These are phyloP conservation scores for Ptilonorhynchus violaceus DNA, from an alignment of 2,113 vertebrate genomes.

Conservation along the genomic window DNA sequence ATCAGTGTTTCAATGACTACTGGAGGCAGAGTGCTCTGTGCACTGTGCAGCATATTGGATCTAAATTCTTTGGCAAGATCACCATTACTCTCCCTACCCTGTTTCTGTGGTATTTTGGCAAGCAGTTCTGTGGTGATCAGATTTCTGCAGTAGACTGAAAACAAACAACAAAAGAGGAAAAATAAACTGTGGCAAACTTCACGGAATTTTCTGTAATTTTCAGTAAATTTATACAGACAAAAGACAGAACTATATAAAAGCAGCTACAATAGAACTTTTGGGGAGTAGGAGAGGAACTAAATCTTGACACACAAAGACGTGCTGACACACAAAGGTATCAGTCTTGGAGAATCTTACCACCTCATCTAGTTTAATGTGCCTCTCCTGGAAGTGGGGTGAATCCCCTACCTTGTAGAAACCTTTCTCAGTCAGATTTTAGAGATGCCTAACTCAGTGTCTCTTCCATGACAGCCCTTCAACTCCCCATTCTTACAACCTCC, in stretches of 20 bases:
- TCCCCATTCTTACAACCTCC: not conserved
- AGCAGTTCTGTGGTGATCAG: slow-evolving; percentile 2
- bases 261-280: not conserved
- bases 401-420: not conserved
- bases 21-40: not conserved
- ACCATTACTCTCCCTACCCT: not conserved
- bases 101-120: slow-evolving; percentile 30
- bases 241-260: not conserved
- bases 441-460: not conserved
- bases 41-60: not conserved
- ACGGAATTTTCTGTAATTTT: not conserved
- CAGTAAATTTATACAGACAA: not conserved
- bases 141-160: slow-evolving; percentile 31
- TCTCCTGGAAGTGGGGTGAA: not conserved
- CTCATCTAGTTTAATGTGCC: not conserved
- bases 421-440: not conserved
- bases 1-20: not conserved
- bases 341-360: not conserved
- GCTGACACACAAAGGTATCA: not conserved
- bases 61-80: slow-evolving; percentile 40
- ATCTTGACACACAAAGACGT: not conserved
- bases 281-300: not conserved
- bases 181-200: slow-evolving; percentile 30
- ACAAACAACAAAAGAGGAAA: slow-evolving; percentile 34
- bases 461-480: not conserved